A percentile compares a stretch with the other conserved stretches of the same genome.
phyloP scores from a whole-genome alignment of 1,140 invertebrate genomes.

The Camponotus pennsylvanicus region DNA sequence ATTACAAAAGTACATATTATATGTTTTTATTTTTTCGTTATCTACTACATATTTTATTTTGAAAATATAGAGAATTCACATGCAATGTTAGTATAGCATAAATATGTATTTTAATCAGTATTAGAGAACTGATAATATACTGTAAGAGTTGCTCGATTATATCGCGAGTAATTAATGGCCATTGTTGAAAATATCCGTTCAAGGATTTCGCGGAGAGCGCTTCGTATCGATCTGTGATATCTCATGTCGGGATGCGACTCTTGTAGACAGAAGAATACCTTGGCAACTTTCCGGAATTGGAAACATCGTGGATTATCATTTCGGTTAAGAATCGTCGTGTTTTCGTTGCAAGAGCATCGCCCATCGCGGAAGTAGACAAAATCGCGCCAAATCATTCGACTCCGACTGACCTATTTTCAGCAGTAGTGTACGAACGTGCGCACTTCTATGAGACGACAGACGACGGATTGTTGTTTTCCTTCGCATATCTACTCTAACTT shows the following conservation, averaged over 20 bases:
- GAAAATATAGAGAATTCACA: neutral
- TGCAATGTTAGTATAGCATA: slow-evolving; percentile 7
- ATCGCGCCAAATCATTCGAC: slow-evolving; percentile 74
- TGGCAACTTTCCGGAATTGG: slow-evolving; percentile 58
- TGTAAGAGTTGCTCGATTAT: neutral
- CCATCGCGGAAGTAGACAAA: slow-evolving; percentile 68
- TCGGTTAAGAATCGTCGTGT: slow-evolving; percentile 70
- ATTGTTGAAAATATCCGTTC: slow-evolving; percentile 41
- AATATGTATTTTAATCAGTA: neutral
- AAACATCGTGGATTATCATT: slow-evolving; percentile 64
- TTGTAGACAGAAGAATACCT: slow-evolving; percentile 10
- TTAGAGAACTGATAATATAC: neutral
- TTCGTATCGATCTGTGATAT: slow-evolving; percentile 43
- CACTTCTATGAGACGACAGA: slow-evolving; percentile 34
- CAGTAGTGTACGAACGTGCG: slow-evolving; percentile 49
- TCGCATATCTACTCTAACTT: slow-evolving; percentile 38
- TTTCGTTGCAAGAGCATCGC: slow-evolving; percentile 67
- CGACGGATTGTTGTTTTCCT: slow-evolving; percentile 62
- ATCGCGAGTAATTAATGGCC: slow-evolving; percentile 30
- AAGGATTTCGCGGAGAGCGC: slow-evolving; percentile 15
- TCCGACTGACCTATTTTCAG: slow-evolving; percentile 69
- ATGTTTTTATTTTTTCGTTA: neutral
- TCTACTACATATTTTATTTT: neutral
- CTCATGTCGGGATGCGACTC: slow-evolving; percentile 32
- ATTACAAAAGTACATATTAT: neutral